Evolutionary conservation across 2,888 invertebrate genomes (phyloP), one percentile per base, ranked within the genome.

Genomic region (Meiosimyza platycephala): DNA sequence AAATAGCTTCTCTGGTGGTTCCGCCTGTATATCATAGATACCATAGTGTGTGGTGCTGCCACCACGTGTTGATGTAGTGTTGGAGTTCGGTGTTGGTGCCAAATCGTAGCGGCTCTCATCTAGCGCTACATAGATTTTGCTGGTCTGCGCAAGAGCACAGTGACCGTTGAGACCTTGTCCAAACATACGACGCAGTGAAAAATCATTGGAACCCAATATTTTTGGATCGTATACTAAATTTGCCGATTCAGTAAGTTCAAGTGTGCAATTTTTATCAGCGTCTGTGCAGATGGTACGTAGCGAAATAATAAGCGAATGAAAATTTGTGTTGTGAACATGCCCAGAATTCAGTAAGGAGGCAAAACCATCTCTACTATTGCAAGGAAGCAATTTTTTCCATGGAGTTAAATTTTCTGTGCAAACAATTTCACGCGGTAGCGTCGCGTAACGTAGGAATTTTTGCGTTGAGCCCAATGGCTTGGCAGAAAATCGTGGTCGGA

Each of bases 401-500:
- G 99, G 99, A 15, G 99, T 99, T 80, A 99, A 89, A 89, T 99
- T 99, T 89, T 99, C 99, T 0, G 99, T 99, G 84, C 99, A 99
- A 5, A 98, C 97, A 80, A 96, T 95, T 90, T 99, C 99, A 77
- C 96, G 90, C 0, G 99, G 97, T 75, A 99, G 86, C n/a, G 95
- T 93, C 1, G 98, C 93, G 88, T 98, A 98, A 80, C 95, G 80
- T 87, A 90, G 82, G 89, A 76, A 78, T 55, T 66, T 70, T 89
- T 78, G 90, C 87, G 81, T 90, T 85, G 76, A 71, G 12, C 74
- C 92, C 2, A 96, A 93, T 76, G 89, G 88, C 79, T 90, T 87
- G 1, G 63, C 75, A 65, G 82, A 82, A 72, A 84, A 84, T 81
- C 87, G 79, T 0, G 96, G 97, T 80, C 93, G 90, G 81, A 97